Conservation (phyloP, 2,888 invertebrate species). For the Torymus aiolomorphi region DNA sequence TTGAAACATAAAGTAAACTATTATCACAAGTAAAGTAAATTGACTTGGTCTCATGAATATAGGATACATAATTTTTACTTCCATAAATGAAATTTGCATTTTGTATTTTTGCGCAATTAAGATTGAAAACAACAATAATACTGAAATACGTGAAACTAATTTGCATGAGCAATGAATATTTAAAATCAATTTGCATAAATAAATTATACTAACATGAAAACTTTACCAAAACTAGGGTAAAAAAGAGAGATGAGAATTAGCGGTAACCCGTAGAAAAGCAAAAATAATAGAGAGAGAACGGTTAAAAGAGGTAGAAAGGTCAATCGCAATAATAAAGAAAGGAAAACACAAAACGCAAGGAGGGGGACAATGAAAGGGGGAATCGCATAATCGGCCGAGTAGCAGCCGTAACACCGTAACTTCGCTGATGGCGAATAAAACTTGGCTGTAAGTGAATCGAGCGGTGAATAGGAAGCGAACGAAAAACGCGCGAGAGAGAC, state of each 20-base stretch:
- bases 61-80: too few relatives aligned
- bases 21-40: too few relatives aligned
- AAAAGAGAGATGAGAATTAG: neutral
- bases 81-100: too few relatives aligned
- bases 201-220: too few relatives aligned
- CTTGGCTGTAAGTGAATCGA: constrained; percentile 68
- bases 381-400: constrained; percentile 67
- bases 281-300: neutral
- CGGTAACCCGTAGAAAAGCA: neutral
- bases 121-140: too few relatives aligned
- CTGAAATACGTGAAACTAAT: too few relatives aligned
- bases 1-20: too few relatives aligned
- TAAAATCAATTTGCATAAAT: too few relatives aligned
- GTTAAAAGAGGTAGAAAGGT: constrained; percentile 14
- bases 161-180: too few relatives aligned
- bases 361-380: constrained; percentile 38
- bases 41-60: too few relatives aligned
- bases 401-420: constrained; percentile 63
- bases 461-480: constrained; percentile 64
- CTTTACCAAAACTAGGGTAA: neutral
- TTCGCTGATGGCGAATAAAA: constrained; percentile 66
- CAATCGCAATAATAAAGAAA: constrained; percentile 30
- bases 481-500: constrained; percentile 61
- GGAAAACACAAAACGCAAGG: constrained; percentile 15
- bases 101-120: too few relatives aligned